Base-by-base conservation (phyloP, 1,140 invertebrate genomes). In the Condylostylus longicornis region DNA sequence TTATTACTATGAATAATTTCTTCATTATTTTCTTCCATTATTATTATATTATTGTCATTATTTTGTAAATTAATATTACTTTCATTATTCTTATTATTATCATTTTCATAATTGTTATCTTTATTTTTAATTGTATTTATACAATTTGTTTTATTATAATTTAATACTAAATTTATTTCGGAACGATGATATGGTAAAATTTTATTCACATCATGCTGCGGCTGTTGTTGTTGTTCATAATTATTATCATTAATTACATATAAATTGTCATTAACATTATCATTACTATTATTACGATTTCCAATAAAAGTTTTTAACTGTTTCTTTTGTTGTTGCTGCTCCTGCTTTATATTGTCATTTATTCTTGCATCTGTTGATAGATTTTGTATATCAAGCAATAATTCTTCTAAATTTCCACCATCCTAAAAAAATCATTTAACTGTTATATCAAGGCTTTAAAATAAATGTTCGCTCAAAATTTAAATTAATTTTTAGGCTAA, bases 391-490 rank as follows among this genome's bases (percentile, higher is more conserved):
- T 65, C 62, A 18, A 58, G 58, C 9, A 65, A 40, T 18, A 66
- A 45, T 40, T 66, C 64, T 41, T 64, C 63, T 7, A 65, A 54
- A 38, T 63, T 66, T 10, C 62, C 64, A 19, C 62, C 64, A 3
- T 57, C 65, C 43, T 60, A 56, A 47, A 65, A 64, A 30, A 30
- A n/a, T n/a, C n/a, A n/a, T n/a, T n/a, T n/a, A n/a, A n/a, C n/a
- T n/a, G n/a, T n/a, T n/a, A n/a, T n/a, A n/a, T n/a, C n/a, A n/a
- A n/a, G n/a, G n/a, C n/a, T n/a, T n/a, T n/a, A n/a, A n/a, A n/a
- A n/a, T n/a, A n/a, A n/a, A n/a, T n/a, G n/a, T n/a, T n/a, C n/a
- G n/a, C n/a, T n/a, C n/a, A n/a, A n/a, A n/a, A n/a, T n/a, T n/a
- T n/a, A n/a, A n/a, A n/a, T n/a, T n/a, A n/a, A n/a, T n/a, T n/a